Evolutionary conservation across 2,888 invertebrate species (phyloP).

Genomic region (Eupithecia exiguata): DNA sequence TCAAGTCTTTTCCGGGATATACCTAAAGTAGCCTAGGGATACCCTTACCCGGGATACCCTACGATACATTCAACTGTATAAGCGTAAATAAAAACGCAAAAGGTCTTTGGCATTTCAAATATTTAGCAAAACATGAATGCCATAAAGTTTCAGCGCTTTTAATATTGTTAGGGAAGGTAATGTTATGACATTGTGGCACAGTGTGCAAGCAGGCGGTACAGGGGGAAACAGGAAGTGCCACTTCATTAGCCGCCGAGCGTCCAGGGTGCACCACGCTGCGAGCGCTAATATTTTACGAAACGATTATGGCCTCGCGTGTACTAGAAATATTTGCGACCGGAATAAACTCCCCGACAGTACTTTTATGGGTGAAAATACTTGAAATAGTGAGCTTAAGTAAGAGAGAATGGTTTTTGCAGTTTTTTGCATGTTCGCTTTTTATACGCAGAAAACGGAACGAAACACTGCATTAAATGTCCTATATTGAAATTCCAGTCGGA

Average conservation of each 20-base stretch:
- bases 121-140: not conserved
- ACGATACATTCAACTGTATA: too few species aligned
- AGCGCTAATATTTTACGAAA: conserved; percentile 46
- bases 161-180: not conserved
- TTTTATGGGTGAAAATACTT: conserved; percentile 33
- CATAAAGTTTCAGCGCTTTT: not conserved
- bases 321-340: conserved; percentile 38
- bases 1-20: not conserved
- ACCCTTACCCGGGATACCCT: not conserved
- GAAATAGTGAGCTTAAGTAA: conserved; percentile 30
- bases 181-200: not conserved
- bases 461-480: not conserved
- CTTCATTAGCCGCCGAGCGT: conserved; percentile 20
- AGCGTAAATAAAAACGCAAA: not conserved
- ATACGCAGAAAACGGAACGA: not conserved
- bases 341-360: conserved; percentile 34
- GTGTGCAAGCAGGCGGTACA: not conserved
- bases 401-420: conserved; percentile 27
- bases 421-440: conserved; percentile 12
- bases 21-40: not conserved
- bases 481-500: not conserved
- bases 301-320: conserved; percentile 42
- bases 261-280: conserved; percentile 17
- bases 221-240: not conserved
- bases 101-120: not conserved